These are phyloP conservation scores for Piprites chloris DNA, from an alignment of 2,113 vertebrate species.

Conservation along the genomic window DNA sequence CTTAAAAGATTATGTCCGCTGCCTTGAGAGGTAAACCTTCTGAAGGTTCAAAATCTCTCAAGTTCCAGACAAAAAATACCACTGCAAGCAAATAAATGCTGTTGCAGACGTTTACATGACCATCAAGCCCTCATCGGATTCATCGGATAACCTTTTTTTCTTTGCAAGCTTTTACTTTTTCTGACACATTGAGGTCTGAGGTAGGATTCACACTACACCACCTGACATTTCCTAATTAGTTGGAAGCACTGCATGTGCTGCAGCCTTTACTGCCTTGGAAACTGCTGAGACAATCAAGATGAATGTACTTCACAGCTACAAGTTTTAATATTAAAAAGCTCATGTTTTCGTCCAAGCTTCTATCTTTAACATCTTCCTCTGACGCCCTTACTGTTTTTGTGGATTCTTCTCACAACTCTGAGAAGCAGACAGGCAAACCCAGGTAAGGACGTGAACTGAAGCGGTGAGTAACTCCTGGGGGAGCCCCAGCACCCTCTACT, in stretches of 20 bases:
- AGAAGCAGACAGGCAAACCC: background rate
- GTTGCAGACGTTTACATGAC: background rate
- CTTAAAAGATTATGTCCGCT: background rate
- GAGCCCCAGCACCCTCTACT: background rate
- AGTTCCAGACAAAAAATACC: background rate
- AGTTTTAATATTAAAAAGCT: background rate
- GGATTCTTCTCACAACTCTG: accelerated
- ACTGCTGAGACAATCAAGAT: background rate
- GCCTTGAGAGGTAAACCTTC: background rate
- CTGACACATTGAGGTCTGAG: background rate
- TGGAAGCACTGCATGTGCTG: background rate
- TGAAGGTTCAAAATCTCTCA: background rate
- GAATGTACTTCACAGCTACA: background rate
- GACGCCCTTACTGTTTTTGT: background rate
- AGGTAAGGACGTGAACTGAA: background rate
- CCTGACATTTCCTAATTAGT: background rate
- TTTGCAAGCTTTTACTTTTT: background rate
- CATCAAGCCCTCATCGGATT: background rate
- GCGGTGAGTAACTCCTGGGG: background rate
- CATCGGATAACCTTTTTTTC: background rate
- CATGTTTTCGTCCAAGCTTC: background rate
- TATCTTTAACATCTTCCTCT: background rate
- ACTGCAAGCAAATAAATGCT: background rate
- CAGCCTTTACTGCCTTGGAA: background rate
- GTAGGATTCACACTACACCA: background rate